These are phyloP conservation scores for Nettapus auritus DNA, from an alignment of 2,113 vertebrate genomes.

Conservation along the genomic window DNA sequence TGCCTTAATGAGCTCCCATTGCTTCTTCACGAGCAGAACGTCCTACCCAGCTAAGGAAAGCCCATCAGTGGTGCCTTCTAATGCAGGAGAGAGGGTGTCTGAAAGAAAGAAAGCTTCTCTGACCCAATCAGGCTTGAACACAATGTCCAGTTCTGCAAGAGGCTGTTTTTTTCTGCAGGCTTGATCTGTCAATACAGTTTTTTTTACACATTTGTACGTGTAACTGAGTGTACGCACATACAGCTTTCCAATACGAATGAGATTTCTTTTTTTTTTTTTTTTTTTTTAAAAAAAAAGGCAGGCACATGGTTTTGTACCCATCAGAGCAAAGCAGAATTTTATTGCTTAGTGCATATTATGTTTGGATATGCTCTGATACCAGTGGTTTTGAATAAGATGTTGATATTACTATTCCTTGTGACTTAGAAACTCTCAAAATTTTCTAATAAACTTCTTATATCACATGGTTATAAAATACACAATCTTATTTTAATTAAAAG, in stretches of 20 bases:
- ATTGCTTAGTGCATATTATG: background rate
- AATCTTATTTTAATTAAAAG: background rate
- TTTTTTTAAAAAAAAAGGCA: background rate
- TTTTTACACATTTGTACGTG: background rate
- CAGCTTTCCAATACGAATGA: background rate
- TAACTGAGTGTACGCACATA: too few species aligned
- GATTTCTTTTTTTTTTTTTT: too few species aligned
- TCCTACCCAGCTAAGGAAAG: background rate
- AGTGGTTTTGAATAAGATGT: background rate
- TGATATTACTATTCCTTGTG: slow-evolving; percentile 16
- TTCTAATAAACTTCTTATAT: background rate
- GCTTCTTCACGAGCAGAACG: background rate
- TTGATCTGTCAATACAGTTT: background rate
- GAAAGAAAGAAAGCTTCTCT: background rate
- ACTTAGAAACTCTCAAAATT: background rate
- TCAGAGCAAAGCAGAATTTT: background rate
- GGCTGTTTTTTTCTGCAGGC: background rate
- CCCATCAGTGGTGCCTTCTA: background rate
- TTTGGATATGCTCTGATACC: background rate
- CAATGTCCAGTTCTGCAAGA: background rate
- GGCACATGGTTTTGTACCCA: background rate
- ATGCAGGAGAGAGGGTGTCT: background rate
- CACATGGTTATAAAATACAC: background rate
- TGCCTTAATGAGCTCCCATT: background rate
- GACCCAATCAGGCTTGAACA: fast-evolving